Percentiles rank a stretch among this genome's conserved stretches.
phyloP scores from a whole-genome alignment of 1,140 invertebrate species.

The Saccostrea glomerata region DNA sequence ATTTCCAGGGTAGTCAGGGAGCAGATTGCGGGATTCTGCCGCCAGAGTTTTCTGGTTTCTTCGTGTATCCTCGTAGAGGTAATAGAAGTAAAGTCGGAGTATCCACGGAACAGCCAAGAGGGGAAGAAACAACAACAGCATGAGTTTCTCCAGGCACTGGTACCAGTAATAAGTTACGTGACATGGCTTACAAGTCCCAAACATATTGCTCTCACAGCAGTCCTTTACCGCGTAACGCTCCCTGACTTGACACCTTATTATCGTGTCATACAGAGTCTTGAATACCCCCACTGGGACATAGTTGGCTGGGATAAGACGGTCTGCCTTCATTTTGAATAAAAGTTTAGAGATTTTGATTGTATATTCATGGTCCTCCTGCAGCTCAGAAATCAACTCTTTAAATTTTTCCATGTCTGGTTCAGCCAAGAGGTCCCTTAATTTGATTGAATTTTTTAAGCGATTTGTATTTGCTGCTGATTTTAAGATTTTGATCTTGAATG shows the following conservation, averaged over 20 bases:
- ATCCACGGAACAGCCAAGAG: conserved; percentile 60
- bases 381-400: conserved; percentile 38
- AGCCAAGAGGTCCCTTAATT: conserved; percentile 54
- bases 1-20: conserved; percentile 54
- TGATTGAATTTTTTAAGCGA: conserved; percentile 48
- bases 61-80: conserved; percentile 50
- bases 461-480: not conserved
- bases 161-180: conserved; percentile 47
- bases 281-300: conserved; percentile 61
- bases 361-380: conserved; percentile 51
- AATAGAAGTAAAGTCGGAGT: conserved; percentile 58
- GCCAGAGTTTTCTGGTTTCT: not conserved
- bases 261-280: conserved; percentile 61
- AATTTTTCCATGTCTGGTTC: conserved; percentile 13
- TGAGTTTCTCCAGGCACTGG: conserved; percentile 50
- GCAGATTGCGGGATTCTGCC: conserved; percentile 26
- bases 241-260: conserved; percentile 65
- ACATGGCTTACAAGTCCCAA: conserved; percentile 41
- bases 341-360: conserved; percentile 52
- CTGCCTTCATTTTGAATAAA: conserved; percentile 55
- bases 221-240: conserved; percentile 41
- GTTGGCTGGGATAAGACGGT: conserved; percentile 57
- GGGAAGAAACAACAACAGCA: conserved; percentile 49
- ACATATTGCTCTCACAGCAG: conserved; percentile 53
- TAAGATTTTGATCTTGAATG: not conserved